phyloP scores from a whole-genome alignment of 2,113 vertebrate genomes.

The Chlorodrepanis virens region DNA sequence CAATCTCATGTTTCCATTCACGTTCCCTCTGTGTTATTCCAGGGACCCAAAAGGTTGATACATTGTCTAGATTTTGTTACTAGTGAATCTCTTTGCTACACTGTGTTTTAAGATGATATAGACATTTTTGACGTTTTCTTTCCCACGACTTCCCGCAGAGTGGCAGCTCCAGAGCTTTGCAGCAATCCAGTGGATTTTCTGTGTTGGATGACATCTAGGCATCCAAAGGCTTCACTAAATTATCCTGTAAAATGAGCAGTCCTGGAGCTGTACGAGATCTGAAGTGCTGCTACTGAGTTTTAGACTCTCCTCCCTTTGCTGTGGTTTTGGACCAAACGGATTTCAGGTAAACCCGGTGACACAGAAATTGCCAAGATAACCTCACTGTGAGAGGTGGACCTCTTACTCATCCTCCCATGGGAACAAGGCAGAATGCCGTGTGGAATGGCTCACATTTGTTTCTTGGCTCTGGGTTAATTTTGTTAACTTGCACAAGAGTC shows the following conservation, averaged over 20 bases:
- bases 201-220: not conserved
- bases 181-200: not conserved
- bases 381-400: not conserved
- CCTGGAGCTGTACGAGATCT: not conserved
- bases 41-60: not conserved
- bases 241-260: not conserved
- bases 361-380: not conserved
- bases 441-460: not conserved
- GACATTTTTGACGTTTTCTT: not conserved
- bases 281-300: not conserved
- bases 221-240: not conserved
- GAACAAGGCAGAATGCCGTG: not conserved
- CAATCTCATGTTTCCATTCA: not conserved
- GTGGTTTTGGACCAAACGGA: not conserved
- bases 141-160: not conserved
- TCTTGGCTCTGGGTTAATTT: not conserved
- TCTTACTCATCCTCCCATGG: not conserved
- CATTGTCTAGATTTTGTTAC: not conserved
- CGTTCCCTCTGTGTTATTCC: not conserved
- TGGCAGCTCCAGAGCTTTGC: not conserved
- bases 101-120: not conserved
- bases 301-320: not conserved
- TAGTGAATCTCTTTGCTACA: not conserved
- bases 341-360: not conserved
- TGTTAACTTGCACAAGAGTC: not conserved